Evolutionary conservation across 2,797 vertebrate species (phyloP).

Genomic region (Helarctos malayanus): DNA sequence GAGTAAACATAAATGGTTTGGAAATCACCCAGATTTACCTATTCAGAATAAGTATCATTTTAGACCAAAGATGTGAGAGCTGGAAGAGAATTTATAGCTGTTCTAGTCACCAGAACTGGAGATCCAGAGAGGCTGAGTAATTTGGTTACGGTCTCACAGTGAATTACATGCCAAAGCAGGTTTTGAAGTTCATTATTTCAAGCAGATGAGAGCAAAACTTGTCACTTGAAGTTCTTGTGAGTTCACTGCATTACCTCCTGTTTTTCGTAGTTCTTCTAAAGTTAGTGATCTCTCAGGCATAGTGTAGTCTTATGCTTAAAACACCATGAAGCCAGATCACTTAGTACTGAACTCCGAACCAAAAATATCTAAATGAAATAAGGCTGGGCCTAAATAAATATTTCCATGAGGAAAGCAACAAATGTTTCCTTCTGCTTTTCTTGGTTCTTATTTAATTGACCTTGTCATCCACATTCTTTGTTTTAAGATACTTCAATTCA

Average conservation of each 20-base stretch:
- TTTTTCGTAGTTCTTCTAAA: not conserved
- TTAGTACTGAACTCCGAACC: not conserved
- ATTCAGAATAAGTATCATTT: not conserved
- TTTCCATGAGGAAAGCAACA: not conserved
- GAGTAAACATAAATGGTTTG: not conserved
- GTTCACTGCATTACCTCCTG: not conserved
- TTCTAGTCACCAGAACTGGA: not conserved
- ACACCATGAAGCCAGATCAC: not conserved
- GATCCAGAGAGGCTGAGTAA: not conserved
- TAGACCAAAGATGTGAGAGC: not conserved
- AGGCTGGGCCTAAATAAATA: constrained; percentile 30
- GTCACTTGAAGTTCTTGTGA: not conserved
- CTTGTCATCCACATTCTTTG: not conserved
- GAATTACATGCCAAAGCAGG: not conserved
- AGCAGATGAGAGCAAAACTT: not conserved
- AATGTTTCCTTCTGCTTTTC: not conserved
- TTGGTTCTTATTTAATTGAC: constrained; percentile 29
- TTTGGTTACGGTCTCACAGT: not conserved
- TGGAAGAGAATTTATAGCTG: not conserved
- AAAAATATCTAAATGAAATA: constrained; percentile 23
- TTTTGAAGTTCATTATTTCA: constrained; percentile 1
- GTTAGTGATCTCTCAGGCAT: not conserved
- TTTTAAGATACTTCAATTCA: constrained; percentile 11
- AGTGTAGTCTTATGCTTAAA: not conserved
- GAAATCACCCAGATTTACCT: not conserved